phyloP scores from a whole-genome alignment of 2,797 vertebrate species.

The Meda fulgida region DNA sequence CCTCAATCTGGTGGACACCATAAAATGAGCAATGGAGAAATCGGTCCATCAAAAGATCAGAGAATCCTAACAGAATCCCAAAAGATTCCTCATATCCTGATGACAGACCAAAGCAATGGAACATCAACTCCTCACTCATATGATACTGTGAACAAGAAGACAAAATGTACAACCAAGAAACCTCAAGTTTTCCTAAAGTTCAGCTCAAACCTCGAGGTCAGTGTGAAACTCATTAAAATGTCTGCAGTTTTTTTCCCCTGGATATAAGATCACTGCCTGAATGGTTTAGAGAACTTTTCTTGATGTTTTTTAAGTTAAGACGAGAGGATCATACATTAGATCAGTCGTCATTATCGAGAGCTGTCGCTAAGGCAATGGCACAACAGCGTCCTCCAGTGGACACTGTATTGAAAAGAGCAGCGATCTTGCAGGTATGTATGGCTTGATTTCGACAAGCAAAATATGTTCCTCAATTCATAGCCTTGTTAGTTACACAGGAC shows the following conservation, averaged over 20 bases:
- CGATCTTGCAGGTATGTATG: slow-evolving; percentile 73
- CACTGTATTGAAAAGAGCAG: slow-evolving; percentile 69
- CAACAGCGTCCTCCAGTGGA: slow-evolving; percentile 68
- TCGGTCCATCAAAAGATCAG: slow-evolving; percentile 60
- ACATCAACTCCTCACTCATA: slow-evolving; percentile 36
- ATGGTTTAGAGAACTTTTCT: neutral
- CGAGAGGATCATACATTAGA: slow-evolving; percentile 58
- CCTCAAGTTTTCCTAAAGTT: slow-evolving; percentile 63
- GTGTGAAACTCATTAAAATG: neutral
- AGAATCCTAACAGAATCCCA: slow-evolving; percentile 43
- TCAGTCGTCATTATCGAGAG: slow-evolving; percentile 63
- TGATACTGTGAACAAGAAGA: slow-evolving; percentile 56
- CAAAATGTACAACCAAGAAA: slow-evolving; percentile 63
- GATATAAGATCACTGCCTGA: neutral
- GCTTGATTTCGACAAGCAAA: neutral
- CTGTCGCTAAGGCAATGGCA: slow-evolving; percentile 79
- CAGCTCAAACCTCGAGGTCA: slow-evolving; percentile 76
- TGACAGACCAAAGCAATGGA: slow-evolving; percentile 44
- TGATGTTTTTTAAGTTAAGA: slow-evolving; percentile 63
- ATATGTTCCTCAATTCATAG: neutral
- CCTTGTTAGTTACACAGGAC: neutral
- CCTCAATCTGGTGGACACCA: slow-evolving; percentile 56
- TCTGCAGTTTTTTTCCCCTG: neutral
- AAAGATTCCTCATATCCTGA: slow-evolving; percentile 4
- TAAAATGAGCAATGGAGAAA: slow-evolving; percentile 60